Conservation (phyloP, 2,797 vertebrate genomes). For the Selene dorsalis region DNA sequence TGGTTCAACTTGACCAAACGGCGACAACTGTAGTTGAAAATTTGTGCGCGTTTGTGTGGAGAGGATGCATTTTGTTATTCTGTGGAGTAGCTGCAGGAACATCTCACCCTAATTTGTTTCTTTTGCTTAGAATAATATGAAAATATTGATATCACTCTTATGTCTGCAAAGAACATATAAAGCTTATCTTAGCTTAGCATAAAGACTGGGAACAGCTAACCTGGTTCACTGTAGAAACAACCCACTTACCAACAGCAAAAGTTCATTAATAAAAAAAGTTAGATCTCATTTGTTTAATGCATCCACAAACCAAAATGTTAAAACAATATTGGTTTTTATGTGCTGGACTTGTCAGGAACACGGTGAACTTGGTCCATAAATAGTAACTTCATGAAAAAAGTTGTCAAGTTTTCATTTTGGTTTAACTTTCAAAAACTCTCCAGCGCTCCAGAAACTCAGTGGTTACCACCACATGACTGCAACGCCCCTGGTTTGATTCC, state of each 20-base stretch:
- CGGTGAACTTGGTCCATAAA: background rate
- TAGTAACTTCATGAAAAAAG: background rate
- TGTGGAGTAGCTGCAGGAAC: too few species aligned
- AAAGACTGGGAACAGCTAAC: background rate
- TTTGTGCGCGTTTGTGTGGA: too few species aligned
- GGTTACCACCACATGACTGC: background rate
- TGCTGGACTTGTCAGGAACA: background rate
- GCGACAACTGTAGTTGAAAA: background rate
- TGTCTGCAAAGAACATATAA: too few species aligned
- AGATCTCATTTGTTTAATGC: background rate
- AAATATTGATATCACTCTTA: background rate
- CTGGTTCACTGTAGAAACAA: background rate
- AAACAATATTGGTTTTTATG: background rate
- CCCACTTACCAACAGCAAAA: background rate
- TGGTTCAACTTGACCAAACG: slow-evolving; percentile 9
- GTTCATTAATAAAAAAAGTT: background rate
- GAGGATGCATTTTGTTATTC: background rate
- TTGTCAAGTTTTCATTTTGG: background rate
- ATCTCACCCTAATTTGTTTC: background rate
- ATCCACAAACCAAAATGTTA: background rate
- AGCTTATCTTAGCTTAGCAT: background rate
- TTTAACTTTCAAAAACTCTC: background rate
- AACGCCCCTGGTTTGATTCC: background rate
- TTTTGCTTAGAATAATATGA: background rate
- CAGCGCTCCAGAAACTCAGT: background rate